Percentiles rank a stretch among this genome's conserved stretches.
These are phyloP conservation scores for Dinocampus coccinellae DNA, from an alignment of 2,888 invertebrate species.

Conservation along the genomic window DNA sequence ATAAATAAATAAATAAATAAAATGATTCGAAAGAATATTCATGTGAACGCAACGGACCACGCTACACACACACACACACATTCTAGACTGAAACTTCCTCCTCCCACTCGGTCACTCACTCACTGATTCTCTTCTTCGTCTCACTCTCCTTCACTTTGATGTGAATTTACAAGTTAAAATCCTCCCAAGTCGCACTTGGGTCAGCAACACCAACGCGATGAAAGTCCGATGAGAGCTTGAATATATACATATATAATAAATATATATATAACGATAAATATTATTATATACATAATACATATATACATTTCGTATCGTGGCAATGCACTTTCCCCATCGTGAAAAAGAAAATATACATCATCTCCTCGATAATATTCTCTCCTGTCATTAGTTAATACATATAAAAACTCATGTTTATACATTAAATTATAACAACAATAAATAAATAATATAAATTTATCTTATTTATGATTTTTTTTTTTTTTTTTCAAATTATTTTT, in stretches of 20 bases:
- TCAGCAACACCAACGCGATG: conserved; percentile 34
- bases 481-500: neutral
- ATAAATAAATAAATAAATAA: neutral
- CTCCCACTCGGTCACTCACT: neutral
- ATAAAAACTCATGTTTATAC: no score
- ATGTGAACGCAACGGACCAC: conserved; percentile 14
- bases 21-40: conserved; percentile 7
- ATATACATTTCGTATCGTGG: conserved; percentile 7
- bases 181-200: conserved; percentile 4
- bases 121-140: neutral
- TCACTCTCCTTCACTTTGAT: neutral
- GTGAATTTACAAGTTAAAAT: conserved; percentile 19
- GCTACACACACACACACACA: neutral
- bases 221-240: conserved; percentile 46
- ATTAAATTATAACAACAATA: neutral
- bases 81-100: conserved; percentile 9
- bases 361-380: neutral
- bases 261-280: conserved; percentile 8
- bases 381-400: neutral
- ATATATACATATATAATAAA: no score
- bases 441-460: neutral
- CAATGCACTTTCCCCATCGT: conserved; percentile 28
- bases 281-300: neutral
- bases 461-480: neutral
- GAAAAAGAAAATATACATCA: conserved; percentile 4